Conservation (phyloP, 2,113 vertebrate genomes). For the Rana temporaria region DNA sequence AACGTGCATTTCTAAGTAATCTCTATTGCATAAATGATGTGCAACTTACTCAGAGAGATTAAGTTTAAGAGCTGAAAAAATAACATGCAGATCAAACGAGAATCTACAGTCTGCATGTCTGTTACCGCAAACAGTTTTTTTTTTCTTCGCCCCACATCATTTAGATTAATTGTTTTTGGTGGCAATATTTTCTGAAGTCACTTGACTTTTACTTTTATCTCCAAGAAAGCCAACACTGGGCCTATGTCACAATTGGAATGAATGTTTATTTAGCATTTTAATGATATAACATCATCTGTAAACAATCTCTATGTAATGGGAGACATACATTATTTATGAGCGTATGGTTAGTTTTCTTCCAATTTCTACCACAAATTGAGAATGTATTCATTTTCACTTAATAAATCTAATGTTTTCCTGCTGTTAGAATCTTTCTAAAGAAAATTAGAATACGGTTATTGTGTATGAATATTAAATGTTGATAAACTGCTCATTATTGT, state of each 20-base stretch:
- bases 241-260: slow-evolving; percentile 8
- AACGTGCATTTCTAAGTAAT: slow-evolving; percentile 47
- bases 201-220: slow-evolving; percentile 16
- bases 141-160: slow-evolving; percentile 5
- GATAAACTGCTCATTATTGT: too few species aligned
- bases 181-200: not conserved
- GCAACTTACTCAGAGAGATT: slow-evolving; percentile 53
- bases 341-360: not conserved
- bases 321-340: not conserved
- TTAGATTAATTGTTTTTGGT: slow-evolving; percentile 48
- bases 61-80: slow-evolving; percentile 57
- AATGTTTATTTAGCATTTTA: not conserved
- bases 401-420: not conserved
- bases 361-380: not conserved
- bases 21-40: slow-evolving; percentile 51
- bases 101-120: slow-evolving; percentile 59
- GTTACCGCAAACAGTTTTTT: slow-evolving; percentile 26
- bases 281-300: slow-evolving; percentile 3
- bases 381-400: not conserved
- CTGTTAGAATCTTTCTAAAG: not conserved
- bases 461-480: too few species aligned
- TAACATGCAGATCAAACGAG: slow-evolving; percentile 55
- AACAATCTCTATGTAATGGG: not conserved
- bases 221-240: not conserved
- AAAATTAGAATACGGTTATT: not conserved